Evolutionary conservation across 30 jellyfish, hydroid and myxozoan species (phyloP).

Genomic region (Rhopilema esculentum): DNA sequence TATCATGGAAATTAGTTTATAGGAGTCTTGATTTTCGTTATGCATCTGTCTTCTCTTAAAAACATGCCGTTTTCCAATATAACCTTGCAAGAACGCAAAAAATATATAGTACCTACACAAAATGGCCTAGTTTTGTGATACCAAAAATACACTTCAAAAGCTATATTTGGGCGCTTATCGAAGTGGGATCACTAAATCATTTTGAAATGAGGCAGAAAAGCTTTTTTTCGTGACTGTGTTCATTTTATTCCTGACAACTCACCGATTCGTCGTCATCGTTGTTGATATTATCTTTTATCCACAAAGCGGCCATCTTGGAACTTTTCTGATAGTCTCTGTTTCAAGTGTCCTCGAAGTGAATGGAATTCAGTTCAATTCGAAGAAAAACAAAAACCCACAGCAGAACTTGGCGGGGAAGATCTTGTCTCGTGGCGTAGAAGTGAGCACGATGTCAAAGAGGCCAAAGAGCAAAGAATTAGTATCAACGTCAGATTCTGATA

Average conservation of each 20-base stretch:
- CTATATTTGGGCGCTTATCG: no score
- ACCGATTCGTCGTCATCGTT: neutral
- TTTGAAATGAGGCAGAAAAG: no score
- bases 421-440: neutral
- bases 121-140: no score
- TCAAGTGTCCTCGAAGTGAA: neutral
- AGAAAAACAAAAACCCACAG: neutral
- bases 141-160: no score
- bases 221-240: neutral
- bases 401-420: neutral
- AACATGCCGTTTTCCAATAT: no score
- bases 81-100: no score
- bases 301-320: slow-evolving; percentile 57
- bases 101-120: no score
- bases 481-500: slow-evolving; percentile 64
- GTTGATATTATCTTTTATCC: slow-evolving; percentile 25
- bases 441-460: slow-evolving; percentile 65
- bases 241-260: neutral
- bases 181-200: no score
- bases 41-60: no score
- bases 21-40: no score
- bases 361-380: slow-evolving; percentile 2
- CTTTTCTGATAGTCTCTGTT: neutral
- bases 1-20: no score
- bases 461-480: slow-evolving; percentile 76